phyloP scores from a whole-genome alignment of 2,888 invertebrate species.

The Harpalus rubripes region DNA sequence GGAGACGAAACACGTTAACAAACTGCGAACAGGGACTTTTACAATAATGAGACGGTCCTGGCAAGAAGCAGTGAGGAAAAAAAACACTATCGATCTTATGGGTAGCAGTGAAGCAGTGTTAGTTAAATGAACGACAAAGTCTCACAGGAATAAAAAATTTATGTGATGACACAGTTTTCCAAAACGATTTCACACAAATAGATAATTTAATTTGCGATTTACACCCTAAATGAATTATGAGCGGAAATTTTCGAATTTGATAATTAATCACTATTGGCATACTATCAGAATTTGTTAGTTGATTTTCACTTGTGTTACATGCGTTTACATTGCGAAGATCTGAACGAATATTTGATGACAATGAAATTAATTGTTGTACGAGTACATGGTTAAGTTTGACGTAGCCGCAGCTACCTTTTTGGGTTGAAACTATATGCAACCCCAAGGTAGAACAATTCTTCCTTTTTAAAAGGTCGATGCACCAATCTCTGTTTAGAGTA shows the following conservation, averaged over 20 bases:
- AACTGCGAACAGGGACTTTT: not conserved
- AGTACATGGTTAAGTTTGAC: too few relatives aligned
- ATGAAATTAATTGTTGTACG: too few relatives aligned
- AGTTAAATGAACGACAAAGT: slow-evolving; percentile 28
- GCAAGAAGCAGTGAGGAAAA: slow-evolving; percentile 4
- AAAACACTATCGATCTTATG: slow-evolving; percentile 35
- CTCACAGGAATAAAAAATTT: slow-evolving; percentile 44
- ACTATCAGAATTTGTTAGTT: too few relatives aligned
- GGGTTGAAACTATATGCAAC: too few relatives aligned
- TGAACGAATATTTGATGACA: too few relatives aligned
- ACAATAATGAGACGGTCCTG: slow-evolving; percentile 8
- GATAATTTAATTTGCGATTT: slow-evolving; percentile 37
- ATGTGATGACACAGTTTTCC: slow-evolving; percentile 45
- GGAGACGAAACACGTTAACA: too few relatives aligned
- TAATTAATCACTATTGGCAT: not conserved
- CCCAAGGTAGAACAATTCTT: too few relatives aligned
- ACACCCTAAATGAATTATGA: not conserved
- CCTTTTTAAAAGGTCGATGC: too few relatives aligned
- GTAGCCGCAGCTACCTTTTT: too few relatives aligned
- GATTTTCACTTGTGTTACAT: too few relatives aligned
- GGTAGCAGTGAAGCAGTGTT: not conserved
- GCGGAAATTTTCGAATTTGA: slow-evolving; percentile 7
- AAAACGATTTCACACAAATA: slow-evolving; percentile 38
- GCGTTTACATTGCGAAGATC: too few relatives aligned
- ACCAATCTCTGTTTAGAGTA: too few relatives aligned